Evolutionary conservation across 2,113 vertebrate species (phyloP).

Genomic region (Myrmecobius fasciatus): DNA sequence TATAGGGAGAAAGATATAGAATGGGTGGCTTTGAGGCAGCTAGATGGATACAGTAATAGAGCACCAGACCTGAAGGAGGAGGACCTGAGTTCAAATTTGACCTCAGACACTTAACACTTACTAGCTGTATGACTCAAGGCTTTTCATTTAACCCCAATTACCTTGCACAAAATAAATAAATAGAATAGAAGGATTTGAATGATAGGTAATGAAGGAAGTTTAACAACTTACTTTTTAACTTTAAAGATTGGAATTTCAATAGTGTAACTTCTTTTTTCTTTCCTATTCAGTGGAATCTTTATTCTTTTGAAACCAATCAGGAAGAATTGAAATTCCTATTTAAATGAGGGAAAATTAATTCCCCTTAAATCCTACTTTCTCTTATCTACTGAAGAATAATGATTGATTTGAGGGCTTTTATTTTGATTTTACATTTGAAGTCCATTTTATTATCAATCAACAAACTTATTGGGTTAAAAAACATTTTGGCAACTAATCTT

Average conservation of each 20-base stretch:
- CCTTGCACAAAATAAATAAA: too few relatives aligned
- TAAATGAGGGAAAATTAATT: background rate
- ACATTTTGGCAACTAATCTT: background rate
- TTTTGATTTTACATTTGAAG: constrained; percentile 18
- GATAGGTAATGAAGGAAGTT: background rate
- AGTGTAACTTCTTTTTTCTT: background rate
- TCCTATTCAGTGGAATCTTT: background rate
- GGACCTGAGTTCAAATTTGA: too few relatives aligned
- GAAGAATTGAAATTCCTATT: constrained; percentile 5
- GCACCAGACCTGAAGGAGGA: too few relatives aligned
- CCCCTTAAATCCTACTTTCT: background rate
- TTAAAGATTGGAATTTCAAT: background rate
- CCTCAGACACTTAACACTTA: too few relatives aligned
- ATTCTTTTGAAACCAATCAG: background rate
- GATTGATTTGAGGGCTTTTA: background rate
- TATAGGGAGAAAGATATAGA: background rate
- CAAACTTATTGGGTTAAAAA: background rate
- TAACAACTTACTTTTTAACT: background rate
- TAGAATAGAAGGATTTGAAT: background rate
- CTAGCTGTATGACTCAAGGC: too few relatives aligned
- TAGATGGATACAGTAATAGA: too few relatives aligned
- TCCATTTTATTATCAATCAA: constrained; percentile 13
- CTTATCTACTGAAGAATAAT: background rate
- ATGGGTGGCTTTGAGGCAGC: too few relatives aligned
- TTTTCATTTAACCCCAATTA: too few relatives aligned